Evolutionary conservation across 1,140 invertebrate genomes (phyloP), one percentile per base, ranked within the genome.

Genomic region (Trichoplusia ni): DNA sequence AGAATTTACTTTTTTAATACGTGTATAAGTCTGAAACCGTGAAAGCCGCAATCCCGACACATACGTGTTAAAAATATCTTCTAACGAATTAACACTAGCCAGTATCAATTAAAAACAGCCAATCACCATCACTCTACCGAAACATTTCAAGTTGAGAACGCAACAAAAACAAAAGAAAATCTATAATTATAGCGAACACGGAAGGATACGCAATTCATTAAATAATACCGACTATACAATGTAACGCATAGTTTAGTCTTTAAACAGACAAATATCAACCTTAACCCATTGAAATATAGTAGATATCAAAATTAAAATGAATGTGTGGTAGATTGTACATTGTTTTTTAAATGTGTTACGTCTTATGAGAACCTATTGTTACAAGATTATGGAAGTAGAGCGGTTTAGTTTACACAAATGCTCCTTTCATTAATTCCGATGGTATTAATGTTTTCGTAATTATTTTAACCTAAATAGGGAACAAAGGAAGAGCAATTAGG

Each of bases 201-300:
- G 46, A 49, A 49, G 46, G 25, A 49, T 49, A 49, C 46, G 25
- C 46, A 31, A 47, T 14, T 8, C 14, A 16, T 49, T 49, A 31
- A 49, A 49, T 49, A 49, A 49, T n/a, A n/a, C n/a, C n/a, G n/a
- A n/a, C n/a, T n/a, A n/a, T n/a, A n/a, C n/a, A n/a, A n/a, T n/a
- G n/a, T n/a, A n/a, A n/a, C n/a, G n/a, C n/a, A n/a, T n/a, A n/a
- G n/a, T n/a, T n/a, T n/a, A n/a, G n/a, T n/a, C n/a, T n/a, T n/a
- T n/a, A n/a, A n/a, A n/a, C n/a, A n/a, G n/a, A n/a, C n/a, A n/a
- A n/a, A n/a, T n/a, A n/a, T n/a, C n/a, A n/a, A n/a, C n/a, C n/a
- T n/a, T n/a, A n/a, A n/a, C n/a, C n/a, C n/a, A n/a, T n/a, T n/a
- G n/a, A n/a, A n/a, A n/a, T n/a, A n/a, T n/a, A n/a, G n/a, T n/a